Percentiles rank a stretch among this genome's conserved stretches.
Evolutionary conservation across 2,113 vertebrate species (phyloP).

Genomic region (Cephalopterus ornatus): DNA sequence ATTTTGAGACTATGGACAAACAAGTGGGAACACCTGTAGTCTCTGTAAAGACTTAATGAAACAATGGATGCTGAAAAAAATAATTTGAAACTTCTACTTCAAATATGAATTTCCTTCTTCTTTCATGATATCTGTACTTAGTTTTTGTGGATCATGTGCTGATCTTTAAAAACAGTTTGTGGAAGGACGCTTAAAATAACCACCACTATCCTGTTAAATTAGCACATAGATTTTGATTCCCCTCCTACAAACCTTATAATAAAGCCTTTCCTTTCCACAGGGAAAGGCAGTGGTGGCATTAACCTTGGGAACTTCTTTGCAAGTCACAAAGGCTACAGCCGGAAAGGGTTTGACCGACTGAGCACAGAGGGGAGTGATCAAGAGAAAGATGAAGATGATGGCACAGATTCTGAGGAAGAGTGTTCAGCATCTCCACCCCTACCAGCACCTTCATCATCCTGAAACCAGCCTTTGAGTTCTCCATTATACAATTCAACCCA

Average conservation of each 20-base stretch:
- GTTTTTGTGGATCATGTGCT: neutral
- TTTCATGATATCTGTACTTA: neutral
- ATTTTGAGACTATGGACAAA: neutral
- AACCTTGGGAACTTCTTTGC: constrained; percentile 97
- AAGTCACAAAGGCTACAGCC: constrained; percentile 88
- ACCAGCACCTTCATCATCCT: constrained; percentile 67
- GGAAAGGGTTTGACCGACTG: constrained; percentile 94
- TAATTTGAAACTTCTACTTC: neutral
- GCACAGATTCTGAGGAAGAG: constrained; percentile 92
- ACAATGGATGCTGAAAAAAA: neutral
- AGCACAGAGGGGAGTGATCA: constrained; percentile 96
- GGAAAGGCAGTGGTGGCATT: constrained; percentile 84
- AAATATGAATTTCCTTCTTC: neutral
- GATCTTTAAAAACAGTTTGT: neutral
- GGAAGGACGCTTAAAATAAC: neutral
- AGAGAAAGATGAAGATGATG: constrained; percentile 90
- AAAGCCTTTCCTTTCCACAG: constrained; percentile 63
- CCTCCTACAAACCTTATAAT: neutral
- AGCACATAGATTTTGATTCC: neutral
- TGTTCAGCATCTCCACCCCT: constrained; percentile 80
- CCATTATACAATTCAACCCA: neutral
- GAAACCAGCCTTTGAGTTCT: constrained; percentile 43
- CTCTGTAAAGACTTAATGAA: neutral
- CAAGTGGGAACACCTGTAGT: neutral
- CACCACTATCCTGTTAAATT: neutral